phyloP scores from a whole-genome alignment of 2,888 invertebrate species.

The Epsilonema sp. region DNA sequence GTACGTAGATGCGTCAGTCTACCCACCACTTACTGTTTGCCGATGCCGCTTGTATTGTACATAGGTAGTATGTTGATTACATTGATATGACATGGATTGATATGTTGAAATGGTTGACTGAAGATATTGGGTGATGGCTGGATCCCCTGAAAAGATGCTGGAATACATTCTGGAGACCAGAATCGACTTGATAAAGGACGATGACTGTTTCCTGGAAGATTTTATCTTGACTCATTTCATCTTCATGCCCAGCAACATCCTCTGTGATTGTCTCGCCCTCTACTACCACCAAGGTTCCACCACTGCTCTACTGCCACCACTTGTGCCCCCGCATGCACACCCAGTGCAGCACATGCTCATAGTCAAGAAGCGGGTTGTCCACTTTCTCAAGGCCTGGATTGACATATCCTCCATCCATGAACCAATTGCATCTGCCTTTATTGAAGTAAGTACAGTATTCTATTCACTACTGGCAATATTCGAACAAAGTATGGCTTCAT shows the following conservation, averaged over 20 bases:
- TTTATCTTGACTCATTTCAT: slow-evolving; percentile 61
- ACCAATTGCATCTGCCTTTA: slow-evolving; percentile 46
- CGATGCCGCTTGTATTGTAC: no score
- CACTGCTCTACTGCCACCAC: no score
- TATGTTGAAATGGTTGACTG: no score
- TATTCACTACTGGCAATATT: neutral
- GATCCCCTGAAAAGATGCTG: slow-evolving; percentile 62
- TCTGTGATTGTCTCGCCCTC: slow-evolving; percentile 37
- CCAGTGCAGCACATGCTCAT: no score
- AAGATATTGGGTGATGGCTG: slow-evolving; percentile 70
- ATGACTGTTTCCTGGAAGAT: slow-evolving; percentile 47
- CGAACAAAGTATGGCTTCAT: neutral
- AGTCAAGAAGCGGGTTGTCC: slow-evolving; percentile 52
- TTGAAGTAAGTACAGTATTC: slow-evolving; percentile 39
- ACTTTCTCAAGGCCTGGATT: slow-evolving; percentile 59
- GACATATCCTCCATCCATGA: slow-evolving; percentile 56
- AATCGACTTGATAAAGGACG: slow-evolving; percentile 38
- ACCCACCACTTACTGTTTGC: no score
- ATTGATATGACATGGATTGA: no score
- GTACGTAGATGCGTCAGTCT: no score
- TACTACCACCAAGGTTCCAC: slow-evolving; percentile 21
- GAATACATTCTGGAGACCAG: slow-evolving; percentile 62
- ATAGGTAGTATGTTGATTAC: no score
- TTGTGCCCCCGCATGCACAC: no score
- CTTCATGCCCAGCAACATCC: slow-evolving; percentile 53